These are phyloP conservation scores for Melipona bicolor DNA, from an alignment of 2,888 invertebrate species.

Conservation along the genomic window DNA sequence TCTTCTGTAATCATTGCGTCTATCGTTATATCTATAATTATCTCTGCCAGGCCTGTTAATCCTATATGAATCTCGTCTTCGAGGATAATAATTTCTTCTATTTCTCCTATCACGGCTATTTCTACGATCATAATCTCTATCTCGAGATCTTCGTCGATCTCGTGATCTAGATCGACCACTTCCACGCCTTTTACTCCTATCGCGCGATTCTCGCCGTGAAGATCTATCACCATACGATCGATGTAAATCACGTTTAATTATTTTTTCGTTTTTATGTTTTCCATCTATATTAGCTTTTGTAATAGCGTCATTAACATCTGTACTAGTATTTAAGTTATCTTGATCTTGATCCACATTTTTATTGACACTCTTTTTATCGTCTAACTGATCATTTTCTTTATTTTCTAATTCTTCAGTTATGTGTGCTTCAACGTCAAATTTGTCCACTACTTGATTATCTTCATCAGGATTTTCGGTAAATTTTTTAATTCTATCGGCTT, in stretches of 20 bases:
- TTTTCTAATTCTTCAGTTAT: conserved; percentile 66
- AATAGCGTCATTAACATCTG: conserved; percentile 66
- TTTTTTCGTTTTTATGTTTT: conserved; percentile 61
- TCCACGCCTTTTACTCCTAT: conserved; percentile 73
- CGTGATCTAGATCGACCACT: conserved; percentile 77
- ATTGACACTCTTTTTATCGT: conserved; percentile 51
- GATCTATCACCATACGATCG: conserved; percentile 70
- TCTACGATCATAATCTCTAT: conserved; percentile 73
- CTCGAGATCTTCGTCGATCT: conserved; percentile 77
- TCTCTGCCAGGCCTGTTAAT: conserved; percentile 71
- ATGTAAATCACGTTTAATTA: conserved; percentile 68
- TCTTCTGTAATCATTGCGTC: conserved; percentile 72
- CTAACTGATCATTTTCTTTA: conserved; percentile 71
- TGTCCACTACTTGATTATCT: conserved; percentile 64
- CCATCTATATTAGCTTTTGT: conserved; percentile 65
- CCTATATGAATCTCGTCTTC: conserved; percentile 73
- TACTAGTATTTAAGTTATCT: conserved; percentile 63
- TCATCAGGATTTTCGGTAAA: conserved; percentile 84
- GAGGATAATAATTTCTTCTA: conserved; percentile 74
- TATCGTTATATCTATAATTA: conserved; percentile 70
- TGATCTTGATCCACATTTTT: conserved; percentile 56
- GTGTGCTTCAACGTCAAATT: conserved; percentile 53
- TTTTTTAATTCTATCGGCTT: conserved; percentile 85
- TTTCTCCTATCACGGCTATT: conserved; percentile 75
- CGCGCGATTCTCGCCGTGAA: conserved; percentile 75